Evolutionary conservation across 2,797 vertebrate species (phyloP), one percentile per base, ranked within the genome.

Genomic region (Melanotaenia maccullochi): DNA sequence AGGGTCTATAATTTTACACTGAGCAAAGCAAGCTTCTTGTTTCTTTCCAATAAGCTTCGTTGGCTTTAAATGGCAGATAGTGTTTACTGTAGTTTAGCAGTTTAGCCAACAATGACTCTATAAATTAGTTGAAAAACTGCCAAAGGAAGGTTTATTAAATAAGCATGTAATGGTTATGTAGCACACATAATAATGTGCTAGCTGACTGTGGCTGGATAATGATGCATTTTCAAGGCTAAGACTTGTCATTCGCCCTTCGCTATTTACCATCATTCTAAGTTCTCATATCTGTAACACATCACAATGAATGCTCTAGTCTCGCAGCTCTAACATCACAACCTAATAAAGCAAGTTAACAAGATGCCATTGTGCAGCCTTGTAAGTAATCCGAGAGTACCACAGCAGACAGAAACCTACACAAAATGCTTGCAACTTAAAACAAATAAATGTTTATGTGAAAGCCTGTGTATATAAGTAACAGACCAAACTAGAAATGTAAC

Each of bases 1-100:
- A 44, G 5, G 42, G 42, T 44, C 42, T 11, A 49, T 68, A 32
- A 59, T n/a, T 59, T 68, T 55, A 36, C 55, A 59, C 30, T 9
- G 5, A 47, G 44, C 33, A 38, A 28, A 22, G 67, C 33, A 28
- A 22, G 67, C 33, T 54, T 69, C 58, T 60, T 25, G 11, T 38
- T 40, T 36, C 42, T 14, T 59, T 44, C 47, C 42, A 38, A 22
- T 9, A 35, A 38, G 25, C 28, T 25, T 36, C 5, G 11, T 58
- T 69, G 16, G 42, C 42, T 40, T 18, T 35, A 16, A 20, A n/a
- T 9, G 22, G 25, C n/a, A 60, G 24, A 22, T 36, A 47, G 20
- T 13, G 24, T 40, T 16, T 25, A 9, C 16, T 9, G 13, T 16
- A 18, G 36, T 38, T 28, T 7, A 52, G 24, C 35, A 32, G 36